Percentiles rank a stretch among this genome's conserved stretches.
These are phyloP conservation scores for Troides aeacus DNA, from an alignment of 2,888 invertebrate genomes.

Conservation along the genomic window DNA sequence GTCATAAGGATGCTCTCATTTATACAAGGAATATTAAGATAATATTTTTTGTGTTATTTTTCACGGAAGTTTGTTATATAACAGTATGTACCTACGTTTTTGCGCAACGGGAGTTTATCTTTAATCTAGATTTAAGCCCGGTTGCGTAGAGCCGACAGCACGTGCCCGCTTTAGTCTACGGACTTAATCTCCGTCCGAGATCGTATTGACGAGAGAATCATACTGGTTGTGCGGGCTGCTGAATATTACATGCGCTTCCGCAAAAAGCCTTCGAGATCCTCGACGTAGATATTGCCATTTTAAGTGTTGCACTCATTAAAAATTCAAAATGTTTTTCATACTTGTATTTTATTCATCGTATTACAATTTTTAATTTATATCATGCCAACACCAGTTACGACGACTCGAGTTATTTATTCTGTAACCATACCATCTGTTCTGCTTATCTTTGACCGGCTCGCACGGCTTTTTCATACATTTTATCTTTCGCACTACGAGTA, in stretches of 20 bases:
- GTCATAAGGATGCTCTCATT: no score
- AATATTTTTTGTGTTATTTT: no score
- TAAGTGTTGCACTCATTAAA: conserved; percentile 32
- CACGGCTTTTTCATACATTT: conserved; percentile 25
- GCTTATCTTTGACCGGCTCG: conserved; percentile 26
- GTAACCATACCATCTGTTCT: conserved; percentile 28
- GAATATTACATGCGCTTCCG: conserved; percentile 42
- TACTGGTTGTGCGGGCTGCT: conserved; percentile 40
- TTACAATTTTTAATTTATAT: conserved; percentile 32
- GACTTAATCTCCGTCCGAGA: conserved; percentile 40
- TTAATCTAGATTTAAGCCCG: conserved; percentile 25
- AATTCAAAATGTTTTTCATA: conserved; percentile 32
- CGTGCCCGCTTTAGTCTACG: conserved; percentile 44
- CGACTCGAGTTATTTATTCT: conserved; percentile 30
- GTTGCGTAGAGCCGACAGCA: conserved; percentile 35
- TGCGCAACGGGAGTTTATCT: conserved; percentile 15
- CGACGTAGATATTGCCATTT: conserved; percentile 41
- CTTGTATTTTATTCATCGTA: conserved; percentile 28
- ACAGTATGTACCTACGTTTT: no score
- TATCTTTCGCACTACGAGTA: conserved; percentile 17
- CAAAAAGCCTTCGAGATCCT: conserved; percentile 42
- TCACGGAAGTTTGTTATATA: no score
- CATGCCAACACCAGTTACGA: conserved; percentile 33
- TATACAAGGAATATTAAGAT: no score
- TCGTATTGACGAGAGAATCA: conserved; percentile 46